A percentile compares a stretch with the other conserved stretches of the same genome.
Evolutionary conservation across 2,888 invertebrate genomes (phyloP).

Genomic region (Mesodorylaimus sp.): DNA sequence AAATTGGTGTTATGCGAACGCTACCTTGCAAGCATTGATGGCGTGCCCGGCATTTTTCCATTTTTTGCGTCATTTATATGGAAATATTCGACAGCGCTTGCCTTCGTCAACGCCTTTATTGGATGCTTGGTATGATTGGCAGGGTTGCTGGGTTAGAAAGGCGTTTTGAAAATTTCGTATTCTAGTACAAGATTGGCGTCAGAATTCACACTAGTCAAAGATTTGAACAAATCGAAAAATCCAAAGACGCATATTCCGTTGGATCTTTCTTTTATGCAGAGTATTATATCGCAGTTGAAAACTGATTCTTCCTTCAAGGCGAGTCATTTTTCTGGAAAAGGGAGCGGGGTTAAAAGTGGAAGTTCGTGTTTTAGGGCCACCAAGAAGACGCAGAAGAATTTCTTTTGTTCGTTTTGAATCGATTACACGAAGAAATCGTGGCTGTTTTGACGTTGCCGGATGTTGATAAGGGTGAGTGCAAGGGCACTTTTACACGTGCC

Average conservation of each 20-base stretch:
- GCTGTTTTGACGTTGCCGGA: slow-evolving; percentile 48
- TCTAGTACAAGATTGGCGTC: not conserved
- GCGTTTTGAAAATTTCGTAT: not conserved
- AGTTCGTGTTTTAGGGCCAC: slow-evolving; percentile 40
- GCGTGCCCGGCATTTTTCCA: slow-evolving; percentile 90
- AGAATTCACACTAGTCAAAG: no score
- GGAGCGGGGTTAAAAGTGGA: not conserved
- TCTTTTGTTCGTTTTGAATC: slow-evolving; percentile 72
- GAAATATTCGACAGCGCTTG: not conserved
- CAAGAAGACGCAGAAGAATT: slow-evolving; percentile 97
- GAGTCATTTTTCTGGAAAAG: not conserved
- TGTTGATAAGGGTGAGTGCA: no score
- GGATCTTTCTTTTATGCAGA: no score
- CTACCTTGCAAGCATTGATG: slow-evolving; percentile 74
- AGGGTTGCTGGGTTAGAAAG: not conserved
- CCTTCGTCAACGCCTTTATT: slow-evolving; percentile 9
- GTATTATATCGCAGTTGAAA: no score
- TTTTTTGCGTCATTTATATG: slow-evolving; percentile 40
- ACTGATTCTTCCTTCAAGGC: not conserved
- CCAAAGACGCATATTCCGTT: no score
- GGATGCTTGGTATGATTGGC: slow-evolving; percentile 9
- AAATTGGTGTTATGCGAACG: slow-evolving; percentile 90
- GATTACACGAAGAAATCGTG: slow-evolving; percentile 87
- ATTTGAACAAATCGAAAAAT: no score
- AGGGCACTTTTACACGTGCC: no score